A percentile compares a stretch with the other conserved stretches of the same genome.
Conservation (phyloP, 2,113 vertebrate species). For the Heloderma charlesbogerti region DNA sequence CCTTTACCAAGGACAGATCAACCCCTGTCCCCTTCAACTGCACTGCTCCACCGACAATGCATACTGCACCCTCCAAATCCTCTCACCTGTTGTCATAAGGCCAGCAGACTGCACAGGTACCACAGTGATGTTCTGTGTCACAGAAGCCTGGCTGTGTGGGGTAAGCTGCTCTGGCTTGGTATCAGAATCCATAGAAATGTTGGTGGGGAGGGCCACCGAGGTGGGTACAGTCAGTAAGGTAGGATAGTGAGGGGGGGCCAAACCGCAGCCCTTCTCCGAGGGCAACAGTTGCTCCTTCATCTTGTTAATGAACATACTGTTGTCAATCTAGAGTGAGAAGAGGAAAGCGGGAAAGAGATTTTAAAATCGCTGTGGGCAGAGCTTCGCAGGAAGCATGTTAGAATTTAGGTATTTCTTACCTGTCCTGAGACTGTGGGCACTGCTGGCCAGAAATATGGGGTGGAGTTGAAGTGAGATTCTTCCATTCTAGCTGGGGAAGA, state of each 20-base stretch:
- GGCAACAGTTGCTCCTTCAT: slow-evolving; percentile 95
- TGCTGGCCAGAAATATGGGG: slow-evolving; percentile 97
- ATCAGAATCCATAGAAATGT: slow-evolving; percentile 85
- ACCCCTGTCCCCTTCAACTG: fast-evolving
- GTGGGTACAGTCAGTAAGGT: slow-evolving; percentile 93
- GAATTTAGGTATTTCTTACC: slow-evolving; percentile 75
- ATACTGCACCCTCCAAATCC: not conserved
- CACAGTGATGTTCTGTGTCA: slow-evolving; percentile 95
- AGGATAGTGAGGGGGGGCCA: slow-evolving; percentile 91
- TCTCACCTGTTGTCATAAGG: slow-evolving; percentile 94
- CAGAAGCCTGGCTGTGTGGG: slow-evolving; percentile 89
- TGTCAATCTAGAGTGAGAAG: slow-evolving; percentile 86
- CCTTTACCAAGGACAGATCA: fast-evolving
- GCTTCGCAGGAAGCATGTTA: slow-evolving; percentile 24
- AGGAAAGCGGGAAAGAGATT: slow-evolving; percentile 17
- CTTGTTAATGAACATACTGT: slow-evolving; percentile 98
- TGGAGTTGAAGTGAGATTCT: slow-evolving; percentile 99
- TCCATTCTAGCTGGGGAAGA: slow-evolving; percentile 94
- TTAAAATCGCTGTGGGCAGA: slow-evolving; percentile 19
- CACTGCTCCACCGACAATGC: fast-evolving
- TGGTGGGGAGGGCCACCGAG: slow-evolving; percentile 85
- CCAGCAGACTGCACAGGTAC: slow-evolving; percentile 94
- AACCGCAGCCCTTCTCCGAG: slow-evolving; percentile 88
- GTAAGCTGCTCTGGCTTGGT: slow-evolving; percentile 81
- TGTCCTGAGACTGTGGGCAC: slow-evolving; percentile 93